Evolutionary conservation across 1,140 invertebrate genomes (phyloP).

Genomic region (Orchesella cincta): DNA sequence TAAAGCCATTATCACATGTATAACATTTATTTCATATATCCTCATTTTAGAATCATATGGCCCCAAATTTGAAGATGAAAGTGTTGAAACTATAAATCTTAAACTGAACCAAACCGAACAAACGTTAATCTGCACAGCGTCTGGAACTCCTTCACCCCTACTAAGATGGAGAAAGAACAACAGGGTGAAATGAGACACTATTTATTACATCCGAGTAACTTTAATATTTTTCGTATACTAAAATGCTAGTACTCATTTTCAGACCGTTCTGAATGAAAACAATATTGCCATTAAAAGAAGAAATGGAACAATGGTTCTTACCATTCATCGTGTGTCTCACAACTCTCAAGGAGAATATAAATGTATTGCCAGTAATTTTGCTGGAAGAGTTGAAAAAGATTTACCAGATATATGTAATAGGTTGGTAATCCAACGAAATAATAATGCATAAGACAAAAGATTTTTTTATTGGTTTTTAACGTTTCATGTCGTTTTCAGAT

Average conservation of each 20-base stretch:
- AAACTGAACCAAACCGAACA: constrained; percentile 40
- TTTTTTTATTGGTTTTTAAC: constrained; percentile 15
- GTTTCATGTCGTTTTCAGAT: constrained; percentile 7
- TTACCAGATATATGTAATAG: constrained; percentile 32
- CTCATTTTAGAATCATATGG: not conserved
- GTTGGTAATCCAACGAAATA: constrained; percentile 18
- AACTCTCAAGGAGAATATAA: constrained; percentile 42
- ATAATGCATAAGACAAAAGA: not conserved
- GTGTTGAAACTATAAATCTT: not conserved
- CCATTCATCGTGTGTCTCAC: constrained; percentile 39
- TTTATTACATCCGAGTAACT: no score
- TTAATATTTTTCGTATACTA: no score
- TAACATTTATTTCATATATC: not conserved
- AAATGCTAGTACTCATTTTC: no score
- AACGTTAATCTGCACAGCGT: constrained; percentile 25
- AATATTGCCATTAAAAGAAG: constrained; percentile 30
- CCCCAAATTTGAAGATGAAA: constrained; percentile 9
- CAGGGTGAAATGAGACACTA: no score
- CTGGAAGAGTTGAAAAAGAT: constrained; percentile 32
- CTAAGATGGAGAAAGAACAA: constrained; percentile 42
- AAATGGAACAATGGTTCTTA: constrained; percentile 37
- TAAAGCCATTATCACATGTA: no score
- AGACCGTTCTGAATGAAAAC: constrained; percentile 37
- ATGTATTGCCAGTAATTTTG: constrained; percentile 28
- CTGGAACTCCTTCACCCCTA: constrained; percentile 22